Conservation (phyloP, 2,113 vertebrate species). For the Leptocoma aspasia region DNA sequence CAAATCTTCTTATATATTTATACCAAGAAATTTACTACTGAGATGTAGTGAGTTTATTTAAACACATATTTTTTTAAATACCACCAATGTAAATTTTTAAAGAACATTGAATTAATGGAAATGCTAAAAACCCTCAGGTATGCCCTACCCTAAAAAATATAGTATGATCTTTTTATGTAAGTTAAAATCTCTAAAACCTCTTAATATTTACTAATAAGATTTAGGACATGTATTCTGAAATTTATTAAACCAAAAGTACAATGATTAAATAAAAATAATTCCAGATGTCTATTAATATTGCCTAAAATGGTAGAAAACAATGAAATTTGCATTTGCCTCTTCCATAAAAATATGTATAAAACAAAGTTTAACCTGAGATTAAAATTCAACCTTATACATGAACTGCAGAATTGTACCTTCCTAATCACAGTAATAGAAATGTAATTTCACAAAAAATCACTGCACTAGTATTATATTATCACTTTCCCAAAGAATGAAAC, state of each 20-base stretch:
- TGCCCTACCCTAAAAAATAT: neutral
- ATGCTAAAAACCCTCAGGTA: neutral
- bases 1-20: neutral
- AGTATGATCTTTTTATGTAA: neutral
- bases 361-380: neutral
- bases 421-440: neutral
- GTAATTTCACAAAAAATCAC: neutral
- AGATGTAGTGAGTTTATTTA: neutral
- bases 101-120: neutral
- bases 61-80: neutral
- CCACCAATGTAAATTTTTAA: neutral
- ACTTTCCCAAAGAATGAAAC: neutral
- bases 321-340: neutral
- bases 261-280: neutral
- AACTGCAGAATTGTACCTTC: neutral
- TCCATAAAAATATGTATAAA: neutral
- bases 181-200: neutral
- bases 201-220: neutral
- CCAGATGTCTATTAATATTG: neutral
- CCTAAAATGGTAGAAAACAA: neutral
- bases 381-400: neutral
- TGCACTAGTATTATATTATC: neutral
- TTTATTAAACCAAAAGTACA: neutral
- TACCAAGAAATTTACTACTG: neutral
- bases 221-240: neutral